Conservation (phyloP, 2,113 vertebrate species). For the Nycticryphes semicollaris region DNA sequence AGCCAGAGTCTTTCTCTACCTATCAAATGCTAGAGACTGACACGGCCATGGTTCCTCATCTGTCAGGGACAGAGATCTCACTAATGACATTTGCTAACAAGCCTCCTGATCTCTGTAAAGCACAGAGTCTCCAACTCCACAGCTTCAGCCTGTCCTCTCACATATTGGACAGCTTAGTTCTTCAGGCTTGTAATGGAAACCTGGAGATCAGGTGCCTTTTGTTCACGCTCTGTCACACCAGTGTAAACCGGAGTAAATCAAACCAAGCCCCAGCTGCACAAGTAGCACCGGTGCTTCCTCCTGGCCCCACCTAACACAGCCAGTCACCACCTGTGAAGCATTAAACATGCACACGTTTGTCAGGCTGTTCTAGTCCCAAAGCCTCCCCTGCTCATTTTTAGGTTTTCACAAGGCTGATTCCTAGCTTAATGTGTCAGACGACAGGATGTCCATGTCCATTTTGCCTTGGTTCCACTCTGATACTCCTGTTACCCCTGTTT, state of each 20-base stretch:
- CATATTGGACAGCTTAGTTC: accelerated
- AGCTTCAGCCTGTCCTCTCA: not conserved
- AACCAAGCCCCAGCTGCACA: not conserved
- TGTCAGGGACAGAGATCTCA: not conserved
- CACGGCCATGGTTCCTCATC: not conserved
- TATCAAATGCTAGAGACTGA: not conserved
- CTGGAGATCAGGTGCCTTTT: not conserved
- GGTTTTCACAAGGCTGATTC: not conserved
- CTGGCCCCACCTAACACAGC: not conserved
- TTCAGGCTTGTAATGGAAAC: not conserved
- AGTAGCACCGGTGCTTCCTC: not conserved
- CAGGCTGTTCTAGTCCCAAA: not conserved
- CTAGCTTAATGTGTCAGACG: not conserved
- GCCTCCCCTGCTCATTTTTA: not conserved
- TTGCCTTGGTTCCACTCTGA: not conserved
- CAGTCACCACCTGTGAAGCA: not conserved
- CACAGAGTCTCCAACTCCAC: not conserved
- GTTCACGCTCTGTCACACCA: accelerated
- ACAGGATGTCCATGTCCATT: not conserved
- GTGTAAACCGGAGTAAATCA: not conserved
- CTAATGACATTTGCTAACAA: not conserved
- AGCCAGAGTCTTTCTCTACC: not conserved
- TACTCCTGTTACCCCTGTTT: not conserved
- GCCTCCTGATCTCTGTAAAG: not conserved
- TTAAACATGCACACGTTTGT: not conserved